Evolutionary conservation across 2,797 vertebrate genomes (phyloP), one percentile per base, ranked within the genome.

Genomic region (Protosalanx chinensis): DNA sequence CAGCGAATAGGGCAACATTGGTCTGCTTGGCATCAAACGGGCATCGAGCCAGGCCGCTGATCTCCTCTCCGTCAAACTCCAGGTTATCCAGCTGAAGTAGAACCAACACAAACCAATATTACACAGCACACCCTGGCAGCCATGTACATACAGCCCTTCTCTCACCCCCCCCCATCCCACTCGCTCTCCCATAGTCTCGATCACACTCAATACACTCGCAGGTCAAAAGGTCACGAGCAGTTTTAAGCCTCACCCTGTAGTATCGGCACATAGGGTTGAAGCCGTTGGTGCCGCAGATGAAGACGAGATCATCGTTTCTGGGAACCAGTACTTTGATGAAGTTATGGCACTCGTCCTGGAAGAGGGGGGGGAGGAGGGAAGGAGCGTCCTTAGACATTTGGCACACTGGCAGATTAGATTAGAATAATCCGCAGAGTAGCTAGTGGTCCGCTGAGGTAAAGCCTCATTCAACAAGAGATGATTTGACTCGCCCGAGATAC

Each of bases 201-300:
- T 61, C 57, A 72, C 49, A 66, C 46, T 33, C 68, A 73, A 75
- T 32, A 46, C 71, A 60, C 0, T 1, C 51, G 73, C 32, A 76
- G 58, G 74, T 70, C 5, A 10, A 68, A 57, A 64, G 7, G 5
- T 58, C 37, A 68, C 65, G 66, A 58, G 72, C 67, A 15, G 15
- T 18, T 71, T 72, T 68, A 4, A 63, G 70, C 86, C 95, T 92
- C 86, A 99, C 98, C 93, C 92, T 94, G 73, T 99, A 99, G 90
- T 98, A 98, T 90, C 98, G 93, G 90, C 98, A 99, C 95, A 98
- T 97, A 20, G 98, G 98, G 88, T 98, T 98, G 88, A 98, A 99
- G 8, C 97, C 96, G 35, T 99, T 99, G 76, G 98, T 99, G 32
- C 98, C 98, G 62, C 98, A 99, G 83, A 99, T 98, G 86, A 99